Conservation (phyloP, 2,113 vertebrate genomes). For the Phylloscopus trochiloides region DNA sequence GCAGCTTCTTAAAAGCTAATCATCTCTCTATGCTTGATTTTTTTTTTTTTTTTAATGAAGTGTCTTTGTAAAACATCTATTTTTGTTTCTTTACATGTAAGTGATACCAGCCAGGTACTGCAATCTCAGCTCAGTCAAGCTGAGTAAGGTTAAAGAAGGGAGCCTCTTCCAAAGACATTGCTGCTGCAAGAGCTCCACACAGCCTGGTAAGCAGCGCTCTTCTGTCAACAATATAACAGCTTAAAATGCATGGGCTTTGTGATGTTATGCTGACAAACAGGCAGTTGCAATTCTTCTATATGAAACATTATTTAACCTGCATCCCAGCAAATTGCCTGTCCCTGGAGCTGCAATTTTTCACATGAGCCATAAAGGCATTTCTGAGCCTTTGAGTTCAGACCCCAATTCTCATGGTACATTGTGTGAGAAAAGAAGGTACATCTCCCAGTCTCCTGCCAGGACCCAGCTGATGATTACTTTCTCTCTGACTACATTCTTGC, state of each 20-base stretch:
- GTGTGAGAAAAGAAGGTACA: not conserved
- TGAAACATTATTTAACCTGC: conserved; percentile 43
- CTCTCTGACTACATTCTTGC: not conserved
- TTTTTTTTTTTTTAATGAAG: not conserved
- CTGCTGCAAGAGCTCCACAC: not conserved
- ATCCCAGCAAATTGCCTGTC: conserved; percentile 19
- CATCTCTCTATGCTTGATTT: not conserved
- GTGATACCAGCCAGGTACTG: not conserved
- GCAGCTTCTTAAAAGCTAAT: not conserved
- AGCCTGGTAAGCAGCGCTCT: not conserved
- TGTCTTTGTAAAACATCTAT: not conserved
- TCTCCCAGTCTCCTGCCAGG: not conserved
- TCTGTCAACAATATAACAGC: not conserved
- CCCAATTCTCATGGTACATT: not conserved
- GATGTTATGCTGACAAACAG: conserved; percentile 30
- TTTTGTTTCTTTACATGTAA: not conserved
- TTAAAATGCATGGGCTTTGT: conserved; percentile 17
- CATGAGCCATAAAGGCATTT: not conserved
- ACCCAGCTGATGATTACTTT: not conserved
- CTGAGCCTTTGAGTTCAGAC: not conserved
- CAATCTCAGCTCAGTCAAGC: not conserved
- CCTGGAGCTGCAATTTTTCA: conserved; percentile 28
- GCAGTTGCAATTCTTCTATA: not conserved
- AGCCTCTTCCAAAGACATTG: not conserved
- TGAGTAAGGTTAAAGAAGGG: not conserved